Evolutionary conservation across 2,888 invertebrate species (phyloP).

Genomic region (Apoderus coryli): DNA sequence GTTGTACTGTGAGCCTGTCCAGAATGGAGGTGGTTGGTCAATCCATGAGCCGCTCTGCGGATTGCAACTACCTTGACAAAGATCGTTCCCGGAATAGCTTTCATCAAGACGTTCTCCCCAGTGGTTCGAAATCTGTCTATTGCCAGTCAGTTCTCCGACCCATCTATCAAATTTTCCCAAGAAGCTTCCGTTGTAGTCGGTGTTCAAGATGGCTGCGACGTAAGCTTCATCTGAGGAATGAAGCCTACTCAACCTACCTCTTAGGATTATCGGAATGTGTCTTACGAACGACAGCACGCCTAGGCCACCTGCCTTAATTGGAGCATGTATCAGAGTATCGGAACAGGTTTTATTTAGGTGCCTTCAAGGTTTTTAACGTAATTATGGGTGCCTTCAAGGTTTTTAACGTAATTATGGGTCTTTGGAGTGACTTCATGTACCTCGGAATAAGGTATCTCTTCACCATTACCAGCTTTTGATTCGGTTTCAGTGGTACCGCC

Average conservation of each 20-base stretch:
- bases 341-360: slow-evolving; percentile 34
- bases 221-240: background rate
- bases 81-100: slow-evolving; percentile 15
- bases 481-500: background rate
- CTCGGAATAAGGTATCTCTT: background rate
- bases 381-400: slow-evolving; percentile 6
- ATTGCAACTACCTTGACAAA: slow-evolving; percentile 2
- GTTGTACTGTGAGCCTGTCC: slow-evolving; percentile 9
- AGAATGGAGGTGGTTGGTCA: background rate
- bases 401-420: slow-evolving; percentile 9
- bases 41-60: slow-evolving; percentile 13
- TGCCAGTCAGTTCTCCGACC: background rate
- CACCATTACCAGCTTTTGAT: background rate
- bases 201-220: background rate
- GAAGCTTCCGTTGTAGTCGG: background rate
- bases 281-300: slow-evolving; percentile 7
- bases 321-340: slow-evolving; percentile 21
- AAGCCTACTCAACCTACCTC: background rate
- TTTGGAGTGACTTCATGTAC: slow-evolving; percentile 5
- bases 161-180: background rate
- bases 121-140: background rate
- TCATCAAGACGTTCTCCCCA: slow-evolving; percentile 8
- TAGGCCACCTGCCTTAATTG: slow-evolving; percentile 14
- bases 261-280: slow-evolving; percentile 3
- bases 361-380: slow-evolving; percentile 9